Conservation (phyloP, 2,888 invertebrate species). For the Machimus rusticus region DNA sequence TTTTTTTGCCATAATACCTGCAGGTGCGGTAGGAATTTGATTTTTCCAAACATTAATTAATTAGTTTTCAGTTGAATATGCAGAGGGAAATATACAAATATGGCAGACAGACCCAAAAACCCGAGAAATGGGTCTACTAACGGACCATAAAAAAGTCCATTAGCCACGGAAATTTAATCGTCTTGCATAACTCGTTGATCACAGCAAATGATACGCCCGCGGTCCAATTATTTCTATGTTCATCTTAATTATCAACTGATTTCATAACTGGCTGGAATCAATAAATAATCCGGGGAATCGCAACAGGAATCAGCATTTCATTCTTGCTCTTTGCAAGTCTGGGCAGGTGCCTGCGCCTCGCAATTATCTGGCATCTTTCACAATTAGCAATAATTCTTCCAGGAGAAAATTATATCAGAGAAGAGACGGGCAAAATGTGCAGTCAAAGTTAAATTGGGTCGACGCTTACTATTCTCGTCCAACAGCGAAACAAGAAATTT, state of each 20-base stretch:
- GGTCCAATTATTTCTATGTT: slow-evolving; percentile 3
- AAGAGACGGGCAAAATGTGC: not conserved
- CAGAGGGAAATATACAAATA: not conserved
- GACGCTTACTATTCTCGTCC: not conserved
- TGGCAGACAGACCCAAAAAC: not conserved
- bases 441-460: not conserved
- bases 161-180: not conserved
- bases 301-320: not conserved
- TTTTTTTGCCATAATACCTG: not conserved
- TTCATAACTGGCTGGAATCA: slow-evolving; percentile 4
- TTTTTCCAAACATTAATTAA: not conserved
- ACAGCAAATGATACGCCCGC: not conserved
- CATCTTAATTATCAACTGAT: slow-evolving; percentile 23
- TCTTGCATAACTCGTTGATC: not conserved
- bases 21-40: not conserved
- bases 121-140: not conserved
- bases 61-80: not conserved
- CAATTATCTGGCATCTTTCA: not conserved
- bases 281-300: not conserved
- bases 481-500: not conserved
- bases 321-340: not conserved
- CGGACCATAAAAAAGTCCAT: not conserved
- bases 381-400: slow-evolving; percentile 10
- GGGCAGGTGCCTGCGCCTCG: not conserved
- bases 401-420: not conserved